Evolutionary conservation across 2,888 invertebrate species (phyloP).

Genomic region (Athrips mouffetella): DNA sequence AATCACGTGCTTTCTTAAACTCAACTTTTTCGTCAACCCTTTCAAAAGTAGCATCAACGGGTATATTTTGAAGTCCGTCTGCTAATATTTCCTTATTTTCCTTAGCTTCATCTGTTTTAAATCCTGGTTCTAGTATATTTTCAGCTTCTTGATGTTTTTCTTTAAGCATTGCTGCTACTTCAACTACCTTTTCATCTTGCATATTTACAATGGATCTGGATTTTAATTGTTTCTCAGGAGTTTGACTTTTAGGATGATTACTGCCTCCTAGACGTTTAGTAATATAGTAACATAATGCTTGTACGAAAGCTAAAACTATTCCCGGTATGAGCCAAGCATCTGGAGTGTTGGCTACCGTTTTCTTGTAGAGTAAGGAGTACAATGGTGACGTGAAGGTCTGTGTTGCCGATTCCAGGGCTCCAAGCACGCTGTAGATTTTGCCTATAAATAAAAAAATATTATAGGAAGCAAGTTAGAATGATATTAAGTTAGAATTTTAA

Average conservation of each 20-base stretch:
- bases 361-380: conserved; percentile 63
- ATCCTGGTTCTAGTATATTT: not conserved
- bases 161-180: not conserved
- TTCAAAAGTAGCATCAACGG: not conserved
- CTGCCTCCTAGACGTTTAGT: conserved; percentile 39
- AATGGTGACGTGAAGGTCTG: conserved; percentile 63
- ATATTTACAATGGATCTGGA: not conserved
- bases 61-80: not conserved
- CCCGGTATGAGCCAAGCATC: conserved; percentile 69
- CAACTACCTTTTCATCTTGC: conserved; percentile 4
- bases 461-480: no score
- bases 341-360: conserved; percentile 55
- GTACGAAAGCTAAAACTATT: conserved; percentile 47
- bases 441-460: conserved; percentile 58
- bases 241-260: not conserved
- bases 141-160: not conserved
- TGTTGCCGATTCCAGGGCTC: conserved; percentile 67
- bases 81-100: not conserved
- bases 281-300: conserved; percentile 52
- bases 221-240: not conserved
- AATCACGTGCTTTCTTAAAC: not conserved
- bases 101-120: not conserved
- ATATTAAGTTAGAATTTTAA: no score
- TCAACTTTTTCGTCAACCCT: not conserved
- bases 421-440: conserved; percentile 72